Percentiles rank a stretch among this genome's conserved stretches.
phyloP scores from a whole-genome alignment of 1,140 invertebrate genomes.

The Anastatus disparis region DNA sequence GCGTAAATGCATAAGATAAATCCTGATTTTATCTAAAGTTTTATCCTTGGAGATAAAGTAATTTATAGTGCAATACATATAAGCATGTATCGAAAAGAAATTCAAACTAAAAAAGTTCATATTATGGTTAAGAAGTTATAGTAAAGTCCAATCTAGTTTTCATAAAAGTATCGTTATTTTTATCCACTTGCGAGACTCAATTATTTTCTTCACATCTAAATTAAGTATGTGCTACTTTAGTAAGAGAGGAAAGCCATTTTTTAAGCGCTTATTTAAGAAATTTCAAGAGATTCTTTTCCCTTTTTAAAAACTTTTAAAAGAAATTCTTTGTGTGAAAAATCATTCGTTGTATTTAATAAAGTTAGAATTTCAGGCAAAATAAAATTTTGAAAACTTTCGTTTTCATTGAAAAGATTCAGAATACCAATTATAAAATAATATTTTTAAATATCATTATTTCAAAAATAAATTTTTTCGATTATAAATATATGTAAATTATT shows the following conservation, averaged over 20 bases:
- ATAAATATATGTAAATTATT: no score
- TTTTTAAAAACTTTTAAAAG: no score
- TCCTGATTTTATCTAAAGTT: not conserved
- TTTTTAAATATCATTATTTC: no score
- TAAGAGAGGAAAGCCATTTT: not conserved
- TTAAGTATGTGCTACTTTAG: not conserved
- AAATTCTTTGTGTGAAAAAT: no score
- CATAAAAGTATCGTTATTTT: slow-evolving; percentile 2
- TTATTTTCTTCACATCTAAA: slow-evolving; percentile 1
- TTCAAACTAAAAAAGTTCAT: not conserved
- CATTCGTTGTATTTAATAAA: no score
- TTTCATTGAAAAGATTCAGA: no score
- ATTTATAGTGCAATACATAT: not conserved
- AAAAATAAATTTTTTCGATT: no score
- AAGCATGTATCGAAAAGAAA: not conserved
- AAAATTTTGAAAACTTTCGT: not conserved
- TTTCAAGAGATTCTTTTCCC: not conserved
- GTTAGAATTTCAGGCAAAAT: not conserved
- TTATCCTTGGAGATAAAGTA: not conserved
- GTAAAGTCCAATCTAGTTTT: not conserved
- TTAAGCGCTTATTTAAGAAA: not conserved
- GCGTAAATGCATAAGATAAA: not conserved
- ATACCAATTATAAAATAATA: no score
- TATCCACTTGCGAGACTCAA: not conserved
- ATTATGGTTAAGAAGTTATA: no score